These are phyloP conservation scores for Elephas maximus DNA, from an alignment of 2,113 vertebrate genomes.

Conservation along the genomic window DNA sequence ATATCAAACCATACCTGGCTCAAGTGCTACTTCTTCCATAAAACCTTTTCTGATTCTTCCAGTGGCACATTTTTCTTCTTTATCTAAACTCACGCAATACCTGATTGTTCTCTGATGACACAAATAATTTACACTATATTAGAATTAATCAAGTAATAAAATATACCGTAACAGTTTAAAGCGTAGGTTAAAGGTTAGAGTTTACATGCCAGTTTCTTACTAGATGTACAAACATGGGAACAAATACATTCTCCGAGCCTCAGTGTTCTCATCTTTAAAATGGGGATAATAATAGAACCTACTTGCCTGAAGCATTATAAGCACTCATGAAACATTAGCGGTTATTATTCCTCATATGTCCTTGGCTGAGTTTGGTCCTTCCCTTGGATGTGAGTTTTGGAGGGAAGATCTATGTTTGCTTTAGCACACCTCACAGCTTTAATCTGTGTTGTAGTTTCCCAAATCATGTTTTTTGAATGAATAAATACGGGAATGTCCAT, in stretches of 20 bases:
- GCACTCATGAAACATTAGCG: background rate
- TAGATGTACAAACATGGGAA: background rate
- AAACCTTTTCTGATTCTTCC: background rate
- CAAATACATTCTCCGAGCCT: background rate
- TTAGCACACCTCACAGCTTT: background rate
- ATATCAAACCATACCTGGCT: background rate
- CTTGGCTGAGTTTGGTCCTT: background rate
- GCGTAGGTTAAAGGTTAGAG: background rate
- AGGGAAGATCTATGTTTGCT: background rate
- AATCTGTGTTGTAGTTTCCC: background rate
- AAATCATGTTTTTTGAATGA: background rate
- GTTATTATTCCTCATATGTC: background rate
- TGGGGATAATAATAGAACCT: background rate
- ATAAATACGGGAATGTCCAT: background rate
- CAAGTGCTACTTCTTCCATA: background rate
- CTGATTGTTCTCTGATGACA: slow-evolving; percentile 10
- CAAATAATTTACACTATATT: background rate
- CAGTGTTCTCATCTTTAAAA: background rate
- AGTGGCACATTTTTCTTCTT: background rate
- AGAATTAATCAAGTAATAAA: background rate
- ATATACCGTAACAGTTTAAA: background rate
- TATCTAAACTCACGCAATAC: background rate
- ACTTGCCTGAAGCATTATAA: background rate
- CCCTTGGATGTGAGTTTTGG: background rate
- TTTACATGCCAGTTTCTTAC: background rate